Evolutionary conservation across 2,888 invertebrate species (phyloP).

Genomic region (Dynastes maya): DNA sequence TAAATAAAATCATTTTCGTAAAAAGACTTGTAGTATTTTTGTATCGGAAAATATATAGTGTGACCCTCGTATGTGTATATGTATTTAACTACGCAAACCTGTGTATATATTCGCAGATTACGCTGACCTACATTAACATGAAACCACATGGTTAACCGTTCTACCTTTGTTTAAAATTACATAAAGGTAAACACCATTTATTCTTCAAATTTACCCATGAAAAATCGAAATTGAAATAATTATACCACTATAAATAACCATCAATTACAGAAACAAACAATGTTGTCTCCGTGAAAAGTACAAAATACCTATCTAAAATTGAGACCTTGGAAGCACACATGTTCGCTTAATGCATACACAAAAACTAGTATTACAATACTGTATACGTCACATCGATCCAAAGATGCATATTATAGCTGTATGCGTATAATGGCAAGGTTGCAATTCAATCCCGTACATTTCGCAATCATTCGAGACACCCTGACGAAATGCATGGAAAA

Average conservation of each 20-base stretch:
- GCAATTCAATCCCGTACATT: conserved; percentile 9
- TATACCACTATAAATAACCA: not conserved
- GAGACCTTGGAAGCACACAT: not conserved
- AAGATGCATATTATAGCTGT: not conserved
- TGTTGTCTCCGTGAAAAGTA: not conserved
- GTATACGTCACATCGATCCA: not conserved
- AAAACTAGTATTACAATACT: not conserved
- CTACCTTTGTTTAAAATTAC: no score
- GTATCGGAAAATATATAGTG: no score
- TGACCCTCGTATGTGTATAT: no score
- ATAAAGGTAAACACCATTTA: no score
- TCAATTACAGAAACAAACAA: not conserved
- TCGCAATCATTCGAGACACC: not conserved
- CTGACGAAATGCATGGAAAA: not conserved
- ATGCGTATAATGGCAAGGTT: conserved; percentile 32
- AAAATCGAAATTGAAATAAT: conserved; percentile 2
- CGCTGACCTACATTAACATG: no score
- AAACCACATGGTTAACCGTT: no score
- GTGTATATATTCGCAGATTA: no score
- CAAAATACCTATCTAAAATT: not conserved
- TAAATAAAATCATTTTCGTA: no score
- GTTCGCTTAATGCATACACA: not conserved
- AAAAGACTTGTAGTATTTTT: no score
- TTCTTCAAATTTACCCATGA: not conserved
- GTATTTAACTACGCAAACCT: no score